Conservation (phyloP, 1,140 invertebrate species). For the Apis mellifera region Amel_HAv3.1 CM009939.2:5379001-5379500, state of each 20-base stretch:
- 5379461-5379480: slow-evolving; percentile 5
- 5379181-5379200: too few species aligned
- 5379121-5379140: too few species aligned
- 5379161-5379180: too few species aligned
- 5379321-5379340: neutral
- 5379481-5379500: slow-evolving; percentile 5
- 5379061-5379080: neutral
- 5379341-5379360: slow-evolving; percentile 17
- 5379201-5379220: too few species aligned
- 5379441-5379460: slow-evolving; percentile 16
- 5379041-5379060: slow-evolving; percentile 36
- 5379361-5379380: slow-evolving; percentile 18
- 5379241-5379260: too few species aligned
- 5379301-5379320: neutral
- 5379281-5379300: too few species aligned
- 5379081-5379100: too few species aligned
- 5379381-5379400: slow-evolving; percentile 5
- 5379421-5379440: neutral
- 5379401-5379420: slow-evolving; percentile 34
- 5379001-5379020: neutral
- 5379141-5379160: too few species aligned
- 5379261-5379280: too few species aligned
- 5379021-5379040: neutral
- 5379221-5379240: too few species aligned
- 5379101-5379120: too few species aligned